phyloP scores from a whole-genome alignment of 2,113 vertebrate species.

The Podiceps cristatus region DNA sequence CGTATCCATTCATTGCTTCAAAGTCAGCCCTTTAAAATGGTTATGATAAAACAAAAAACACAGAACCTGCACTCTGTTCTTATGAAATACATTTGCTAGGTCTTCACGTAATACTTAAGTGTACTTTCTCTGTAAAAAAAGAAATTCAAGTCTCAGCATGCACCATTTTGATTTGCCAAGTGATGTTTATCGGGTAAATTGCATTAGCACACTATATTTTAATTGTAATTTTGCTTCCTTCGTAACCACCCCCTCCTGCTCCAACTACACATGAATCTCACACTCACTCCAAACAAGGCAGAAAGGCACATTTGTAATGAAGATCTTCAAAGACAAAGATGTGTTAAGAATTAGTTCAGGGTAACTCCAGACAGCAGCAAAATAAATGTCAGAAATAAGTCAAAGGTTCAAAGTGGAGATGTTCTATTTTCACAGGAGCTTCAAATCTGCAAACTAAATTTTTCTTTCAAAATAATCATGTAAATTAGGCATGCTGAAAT shows the following conservation, averaged over 20 bases:
- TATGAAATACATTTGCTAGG: neutral
- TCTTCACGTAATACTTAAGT: neutral
- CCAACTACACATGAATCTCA: fast-evolving
- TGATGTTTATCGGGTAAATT: neutral
- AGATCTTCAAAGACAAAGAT: neutral
- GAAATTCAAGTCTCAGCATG: neutral
- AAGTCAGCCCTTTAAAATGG: neutral
- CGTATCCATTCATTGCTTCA: neutral
- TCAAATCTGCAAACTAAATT: neutral
- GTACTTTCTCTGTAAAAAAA: neutral
- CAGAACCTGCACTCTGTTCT: neutral
- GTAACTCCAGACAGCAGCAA: neutral
- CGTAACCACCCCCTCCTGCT: neutral
- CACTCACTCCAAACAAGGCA: neutral
- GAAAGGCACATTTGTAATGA: neutral
- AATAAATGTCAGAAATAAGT: neutral
- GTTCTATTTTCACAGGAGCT: neutral
- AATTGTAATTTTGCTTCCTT: neutral
- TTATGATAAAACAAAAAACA: fast-evolving
- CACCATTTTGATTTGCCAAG: neutral
- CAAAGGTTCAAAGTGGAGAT: neutral
- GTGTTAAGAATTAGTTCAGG: neutral
- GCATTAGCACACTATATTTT: neutral
- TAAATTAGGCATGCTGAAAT: neutral
- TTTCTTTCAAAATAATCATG: neutral